Evolutionary conservation across 1,140 invertebrate genomes (phyloP).

Genomic region (Amphibalanus amphitrite): DNA sequence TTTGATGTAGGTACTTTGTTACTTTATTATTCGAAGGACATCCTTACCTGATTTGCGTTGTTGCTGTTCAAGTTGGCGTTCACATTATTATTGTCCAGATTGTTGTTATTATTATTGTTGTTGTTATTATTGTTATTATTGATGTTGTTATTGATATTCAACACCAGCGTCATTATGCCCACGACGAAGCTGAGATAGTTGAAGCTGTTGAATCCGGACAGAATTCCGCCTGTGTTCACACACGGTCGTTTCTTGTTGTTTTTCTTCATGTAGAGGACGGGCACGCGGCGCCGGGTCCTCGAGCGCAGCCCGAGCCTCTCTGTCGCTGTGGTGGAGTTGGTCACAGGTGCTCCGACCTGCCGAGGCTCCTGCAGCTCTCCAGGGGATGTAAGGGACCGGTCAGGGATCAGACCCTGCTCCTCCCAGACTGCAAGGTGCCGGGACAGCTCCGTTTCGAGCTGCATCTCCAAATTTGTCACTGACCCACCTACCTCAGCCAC

Average conservation of each 20-base stretch:
- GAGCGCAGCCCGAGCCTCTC: background rate
- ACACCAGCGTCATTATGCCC: conserved; percentile 13
- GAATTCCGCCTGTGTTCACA: conserved; percentile 8
- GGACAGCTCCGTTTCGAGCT: background rate
- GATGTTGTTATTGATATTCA: conserved; percentile 14
- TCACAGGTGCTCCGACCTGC: no score
- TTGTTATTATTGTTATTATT: conserved; percentile 16
- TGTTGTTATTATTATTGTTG: conserved; percentile 15
- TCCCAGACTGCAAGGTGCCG: background rate
- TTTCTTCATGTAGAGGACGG: conserved; percentile 13
- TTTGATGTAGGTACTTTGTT: no score
- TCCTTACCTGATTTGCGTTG: conserved; percentile 14
- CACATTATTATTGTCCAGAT: conserved; percentile 14
- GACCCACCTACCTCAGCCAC: no score
- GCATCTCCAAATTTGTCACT: background rate
- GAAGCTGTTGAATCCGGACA: conserved; percentile 15
- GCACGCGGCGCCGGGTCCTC: background rate
- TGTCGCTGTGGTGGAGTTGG: no score
- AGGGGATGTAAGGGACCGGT: background rate
- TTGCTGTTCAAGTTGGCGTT: conserved; percentile 14
- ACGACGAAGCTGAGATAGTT: conserved; percentile 15
- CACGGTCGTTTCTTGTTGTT: conserved; percentile 11
- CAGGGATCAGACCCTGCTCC: background rate
- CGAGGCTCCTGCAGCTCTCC: no score
- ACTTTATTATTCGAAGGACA: no score